Conservation (phyloP, 2,797 vertebrate species). For the Margarornis squamiger region DNA sequence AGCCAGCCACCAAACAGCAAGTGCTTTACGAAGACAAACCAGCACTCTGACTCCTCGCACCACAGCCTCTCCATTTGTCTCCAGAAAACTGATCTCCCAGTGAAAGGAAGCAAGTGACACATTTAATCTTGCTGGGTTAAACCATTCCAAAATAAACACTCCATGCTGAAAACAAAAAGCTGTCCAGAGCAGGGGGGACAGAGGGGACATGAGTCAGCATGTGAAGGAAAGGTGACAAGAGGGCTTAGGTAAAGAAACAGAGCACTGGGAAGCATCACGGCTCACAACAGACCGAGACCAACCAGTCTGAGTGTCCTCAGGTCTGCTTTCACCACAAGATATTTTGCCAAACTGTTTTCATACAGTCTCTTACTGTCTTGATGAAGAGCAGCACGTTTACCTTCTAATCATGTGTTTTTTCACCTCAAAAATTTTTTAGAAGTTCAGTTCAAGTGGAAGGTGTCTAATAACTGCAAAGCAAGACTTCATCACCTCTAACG, state of each 20-base stretch:
- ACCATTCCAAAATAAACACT: background rate
- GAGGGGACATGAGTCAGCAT: fast-evolving
- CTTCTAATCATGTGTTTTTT: fast-evolving
- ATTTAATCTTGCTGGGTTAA: background rate
- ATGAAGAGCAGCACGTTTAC: fast-evolving
- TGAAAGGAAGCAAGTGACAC: background rate
- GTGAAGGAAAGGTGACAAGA: background rate
- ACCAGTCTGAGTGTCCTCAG: background rate
- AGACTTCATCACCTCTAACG: background rate
- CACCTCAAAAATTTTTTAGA: background rate
- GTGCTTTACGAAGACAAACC: background rate
- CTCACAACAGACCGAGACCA: fast-evolving
- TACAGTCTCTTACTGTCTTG: background rate
- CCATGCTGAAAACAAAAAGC: background rate
- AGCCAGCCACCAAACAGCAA: background rate
- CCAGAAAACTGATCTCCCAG: background rate
- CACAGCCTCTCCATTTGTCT: background rate
- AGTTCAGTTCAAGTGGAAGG: background rate
- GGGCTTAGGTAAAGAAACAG: background rate
- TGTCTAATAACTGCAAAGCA: background rate
- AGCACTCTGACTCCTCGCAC: background rate
- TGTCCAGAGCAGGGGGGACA: fast-evolving
- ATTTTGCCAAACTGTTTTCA: background rate
- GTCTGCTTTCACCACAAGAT: background rate
- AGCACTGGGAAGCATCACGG: background rate